These are phyloP conservation scores for Heliocidaris erythrogramma DNA, from an alignment of 35 echinoderm and acorn worm species.

Conservation along the genomic window DNA sequence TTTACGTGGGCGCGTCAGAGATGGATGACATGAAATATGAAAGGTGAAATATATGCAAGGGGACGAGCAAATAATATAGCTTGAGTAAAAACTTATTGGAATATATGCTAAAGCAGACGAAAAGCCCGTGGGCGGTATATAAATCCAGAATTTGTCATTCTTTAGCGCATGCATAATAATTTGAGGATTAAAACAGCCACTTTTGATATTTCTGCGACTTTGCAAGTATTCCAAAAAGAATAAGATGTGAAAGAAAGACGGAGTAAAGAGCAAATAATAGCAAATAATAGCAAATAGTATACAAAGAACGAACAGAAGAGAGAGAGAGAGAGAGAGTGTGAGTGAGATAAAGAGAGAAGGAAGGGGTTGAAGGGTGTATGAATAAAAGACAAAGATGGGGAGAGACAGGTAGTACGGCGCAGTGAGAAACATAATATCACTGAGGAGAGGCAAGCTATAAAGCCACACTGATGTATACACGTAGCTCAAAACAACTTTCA, in stretches of 20 bases:
- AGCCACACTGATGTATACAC: too few species aligned
- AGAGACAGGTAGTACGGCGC: too few species aligned
- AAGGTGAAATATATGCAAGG: not conserved
- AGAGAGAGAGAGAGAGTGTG: too few species aligned
- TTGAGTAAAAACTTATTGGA: not conserved
- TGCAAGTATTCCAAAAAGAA: not conserved
- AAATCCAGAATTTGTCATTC: not conserved
- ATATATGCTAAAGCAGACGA: not conserved
- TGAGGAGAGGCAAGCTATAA: too few species aligned
- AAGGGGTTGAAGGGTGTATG: too few species aligned
- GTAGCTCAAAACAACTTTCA: too few species aligned
- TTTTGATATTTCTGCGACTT: not conserved
- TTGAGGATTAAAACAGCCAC: not conserved
- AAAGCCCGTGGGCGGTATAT: not conserved
- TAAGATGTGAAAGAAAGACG: not conserved
- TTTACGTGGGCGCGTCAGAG: not conserved
- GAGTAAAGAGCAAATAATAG: too few species aligned
- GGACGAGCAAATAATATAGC: not conserved
- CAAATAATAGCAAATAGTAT: too few species aligned
- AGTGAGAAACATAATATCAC: too few species aligned
- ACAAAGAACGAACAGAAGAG: too few species aligned
- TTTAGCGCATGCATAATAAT: not conserved
- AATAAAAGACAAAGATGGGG: too few species aligned
- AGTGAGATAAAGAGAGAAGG: too few species aligned
- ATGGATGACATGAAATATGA: conserved; percentile 13